These are phyloP conservation scores for Chloromyia formosa DNA, from an alignment of 2,888 invertebrate species.

Conservation along the genomic window DNA sequence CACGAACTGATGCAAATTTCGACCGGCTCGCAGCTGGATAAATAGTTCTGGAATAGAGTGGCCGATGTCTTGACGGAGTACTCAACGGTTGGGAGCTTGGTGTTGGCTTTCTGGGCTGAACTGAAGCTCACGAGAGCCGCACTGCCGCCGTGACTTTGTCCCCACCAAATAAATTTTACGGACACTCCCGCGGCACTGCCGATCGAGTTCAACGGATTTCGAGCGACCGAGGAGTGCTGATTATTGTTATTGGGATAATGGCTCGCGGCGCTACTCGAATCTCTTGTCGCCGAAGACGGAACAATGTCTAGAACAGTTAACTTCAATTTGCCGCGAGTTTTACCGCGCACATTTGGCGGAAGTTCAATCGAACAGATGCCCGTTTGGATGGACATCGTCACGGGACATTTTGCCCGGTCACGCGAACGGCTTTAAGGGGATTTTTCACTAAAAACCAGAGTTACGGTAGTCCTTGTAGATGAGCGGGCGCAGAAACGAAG, in stretches of 20 bases:
- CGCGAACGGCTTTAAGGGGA: neutral
- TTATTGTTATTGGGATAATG: neutral
- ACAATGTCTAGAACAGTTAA: conserved; percentile 51
- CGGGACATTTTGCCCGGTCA: neutral
- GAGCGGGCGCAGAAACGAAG: no score
- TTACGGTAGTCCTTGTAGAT: no score
- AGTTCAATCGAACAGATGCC: conserved; percentile 14
- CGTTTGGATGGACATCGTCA: conserved; percentile 18
- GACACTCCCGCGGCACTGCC: conserved; percentile 51
- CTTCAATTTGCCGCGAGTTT: conserved; percentile 53
- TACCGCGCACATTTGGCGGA: conserved; percentile 51
- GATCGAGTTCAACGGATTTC: conserved; percentile 36
- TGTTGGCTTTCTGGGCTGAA: neutral
- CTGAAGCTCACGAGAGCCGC: neutral
- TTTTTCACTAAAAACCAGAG: no score
- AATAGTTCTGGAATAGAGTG: conserved; percentile 58
- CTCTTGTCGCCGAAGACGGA: neutral
- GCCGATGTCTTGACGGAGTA: conserved; percentile 55
- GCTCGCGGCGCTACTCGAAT: neutral
- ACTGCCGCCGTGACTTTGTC: conserved; percentile 51
- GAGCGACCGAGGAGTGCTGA: neutral
- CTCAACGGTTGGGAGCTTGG: conserved; percentile 32
- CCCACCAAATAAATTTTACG: conserved; percentile 55
- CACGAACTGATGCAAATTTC: conserved; percentile 52
- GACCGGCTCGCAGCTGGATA: conserved; percentile 56